Evolutionary conservation across 2,888 invertebrate genomes (phyloP).

Genomic region (Caenorhabditis imperialis): DNA sequence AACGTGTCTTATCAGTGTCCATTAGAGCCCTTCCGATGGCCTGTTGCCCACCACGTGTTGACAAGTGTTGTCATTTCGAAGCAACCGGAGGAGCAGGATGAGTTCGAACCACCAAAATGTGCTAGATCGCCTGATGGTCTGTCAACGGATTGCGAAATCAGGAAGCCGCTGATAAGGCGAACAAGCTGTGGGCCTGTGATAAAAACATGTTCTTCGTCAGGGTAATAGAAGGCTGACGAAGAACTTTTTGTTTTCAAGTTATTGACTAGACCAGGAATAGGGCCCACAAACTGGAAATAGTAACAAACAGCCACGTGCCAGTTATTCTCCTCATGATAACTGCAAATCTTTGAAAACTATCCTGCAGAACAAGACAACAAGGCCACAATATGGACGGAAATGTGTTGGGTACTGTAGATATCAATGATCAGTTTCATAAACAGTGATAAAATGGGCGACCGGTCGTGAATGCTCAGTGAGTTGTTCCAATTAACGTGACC

Average conservation of each 20-base stretch:
- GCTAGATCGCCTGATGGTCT: conserved; percentile 50
- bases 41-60: conserved; percentile 16
- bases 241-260: too few species aligned
- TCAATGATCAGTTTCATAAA: neutral
- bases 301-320: too few species aligned
- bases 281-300: too few species aligned
- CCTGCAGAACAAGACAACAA: too few species aligned
- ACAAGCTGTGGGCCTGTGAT: conserved; percentile 3
- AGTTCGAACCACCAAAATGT: conserved; percentile 45
- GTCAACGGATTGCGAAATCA: conserved; percentile 27
- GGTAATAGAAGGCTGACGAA: too few species aligned
- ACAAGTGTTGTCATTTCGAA: conserved; percentile 13
- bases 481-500: too few species aligned
- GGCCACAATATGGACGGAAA: too few species aligned
- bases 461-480: too few species aligned
- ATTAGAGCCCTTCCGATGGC: conserved; percentile 17
- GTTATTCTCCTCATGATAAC: too few species aligned
- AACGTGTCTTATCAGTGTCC: conserved; percentile 53
- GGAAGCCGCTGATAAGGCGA: neutral
- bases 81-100: neutral
- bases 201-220: conserved; percentile 10
- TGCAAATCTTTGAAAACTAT: too few species aligned
- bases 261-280: too few species aligned
- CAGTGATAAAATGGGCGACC: neutral
- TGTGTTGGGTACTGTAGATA: conserved; percentile 5